phyloP scores from a whole-genome alignment of 2,797 vertebrate species.

The Sorex maritimensis region DNA sequence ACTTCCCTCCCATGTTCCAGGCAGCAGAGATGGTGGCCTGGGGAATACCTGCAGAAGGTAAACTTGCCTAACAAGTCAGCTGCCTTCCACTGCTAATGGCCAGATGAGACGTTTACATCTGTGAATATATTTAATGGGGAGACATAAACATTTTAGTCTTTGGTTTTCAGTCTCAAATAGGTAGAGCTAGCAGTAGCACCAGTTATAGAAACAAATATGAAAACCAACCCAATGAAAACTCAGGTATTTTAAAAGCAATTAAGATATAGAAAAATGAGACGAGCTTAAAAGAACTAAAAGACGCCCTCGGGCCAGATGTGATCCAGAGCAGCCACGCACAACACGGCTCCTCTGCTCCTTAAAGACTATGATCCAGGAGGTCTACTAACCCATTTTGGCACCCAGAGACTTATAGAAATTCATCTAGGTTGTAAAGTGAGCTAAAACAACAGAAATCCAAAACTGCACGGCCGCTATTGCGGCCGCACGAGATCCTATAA shows the following conservation, averaged over 20 bases:
- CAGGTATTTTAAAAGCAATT: constrained; percentile 72
- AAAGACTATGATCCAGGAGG: too few species aligned
- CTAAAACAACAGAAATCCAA: too few species aligned
- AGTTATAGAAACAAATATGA: constrained; percentile 65
- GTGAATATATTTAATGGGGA: constrained; percentile 63
- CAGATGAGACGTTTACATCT: constrained; percentile 66
- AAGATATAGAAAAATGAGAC: constrained; percentile 84
- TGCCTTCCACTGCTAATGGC: constrained; percentile 20
- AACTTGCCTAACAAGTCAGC: constrained; percentile 10
- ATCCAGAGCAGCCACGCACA: too few species aligned
- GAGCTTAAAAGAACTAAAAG: constrained; percentile 80
- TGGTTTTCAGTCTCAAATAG: constrained; percentile 66
- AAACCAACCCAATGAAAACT: constrained; percentile 73
- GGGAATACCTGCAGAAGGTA: neutral
- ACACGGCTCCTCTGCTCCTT: too few species aligned
- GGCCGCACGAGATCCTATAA: too few species aligned
- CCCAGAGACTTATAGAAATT: too few species aligned
- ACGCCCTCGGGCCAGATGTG: neutral
- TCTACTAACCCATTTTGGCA: too few species aligned
- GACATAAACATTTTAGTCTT: constrained; percentile 71
- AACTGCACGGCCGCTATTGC: too few species aligned
- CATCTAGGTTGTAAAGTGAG: too few species aligned
- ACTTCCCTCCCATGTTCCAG: neutral
- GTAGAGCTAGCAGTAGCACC: neutral
- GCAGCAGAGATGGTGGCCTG: neutral